A percentile compares a stretch with the other conserved stretches of the same genome.
Evolutionary conservation across 1,140 invertebrate species (phyloP).

Genomic region (Oreohelix idahoensis): DNA sequence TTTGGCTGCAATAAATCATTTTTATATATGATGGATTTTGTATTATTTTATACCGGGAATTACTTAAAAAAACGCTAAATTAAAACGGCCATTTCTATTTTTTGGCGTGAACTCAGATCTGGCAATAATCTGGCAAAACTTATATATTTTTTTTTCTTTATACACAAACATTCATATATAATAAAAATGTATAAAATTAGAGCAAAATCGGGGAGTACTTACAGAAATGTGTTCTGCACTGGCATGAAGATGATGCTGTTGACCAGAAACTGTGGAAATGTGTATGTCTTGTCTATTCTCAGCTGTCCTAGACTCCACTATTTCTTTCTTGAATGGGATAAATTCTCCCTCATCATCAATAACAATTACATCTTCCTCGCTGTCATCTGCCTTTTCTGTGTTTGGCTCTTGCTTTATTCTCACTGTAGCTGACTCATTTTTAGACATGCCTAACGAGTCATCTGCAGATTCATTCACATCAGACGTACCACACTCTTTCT

Average conservation of each 20-base stretch:
- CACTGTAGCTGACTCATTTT: constrained; percentile 18
- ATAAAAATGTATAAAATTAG: no score
- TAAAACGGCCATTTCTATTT: no score
- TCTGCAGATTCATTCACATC: neutral
- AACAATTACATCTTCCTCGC: constrained; percentile 56
- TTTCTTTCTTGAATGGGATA: constrained; percentile 34
- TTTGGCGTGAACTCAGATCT: no score
- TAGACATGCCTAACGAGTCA: neutral
- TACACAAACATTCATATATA: no score
- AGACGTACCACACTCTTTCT: constrained; percentile 17
- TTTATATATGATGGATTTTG: no score
- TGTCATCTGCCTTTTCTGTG: constrained; percentile 46
- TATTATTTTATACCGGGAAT: no score
- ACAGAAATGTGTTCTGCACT: constrained; percentile 18
- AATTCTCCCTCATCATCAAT: constrained; percentile 49
- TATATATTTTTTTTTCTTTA: no score
- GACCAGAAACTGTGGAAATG: constrained; percentile 57
- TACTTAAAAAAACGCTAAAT: no score
- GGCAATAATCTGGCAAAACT: no score
- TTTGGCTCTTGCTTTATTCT: constrained; percentile 22
- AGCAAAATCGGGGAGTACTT: neutral
- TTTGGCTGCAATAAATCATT: no score
- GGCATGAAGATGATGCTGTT: constrained; percentile 43
- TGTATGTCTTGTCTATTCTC: constrained; percentile 50
- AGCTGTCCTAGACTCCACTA: neutral